Percentiles rank a stretch among this genome's conserved stretches.
Evolutionary conservation across 2,888 invertebrate genomes (phyloP).

Genomic region (Acanthosepion esculentum): DNA sequence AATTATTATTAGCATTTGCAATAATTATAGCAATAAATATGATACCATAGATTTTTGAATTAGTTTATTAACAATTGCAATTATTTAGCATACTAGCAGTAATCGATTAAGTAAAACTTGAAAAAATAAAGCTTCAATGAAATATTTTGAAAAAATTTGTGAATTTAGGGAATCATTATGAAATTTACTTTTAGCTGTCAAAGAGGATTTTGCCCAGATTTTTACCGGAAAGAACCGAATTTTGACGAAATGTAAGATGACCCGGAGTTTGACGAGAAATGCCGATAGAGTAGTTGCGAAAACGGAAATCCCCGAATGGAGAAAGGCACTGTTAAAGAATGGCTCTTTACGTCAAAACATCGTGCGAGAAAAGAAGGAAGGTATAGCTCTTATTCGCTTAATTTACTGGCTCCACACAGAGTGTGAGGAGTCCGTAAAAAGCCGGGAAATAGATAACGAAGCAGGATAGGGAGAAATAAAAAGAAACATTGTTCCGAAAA

Average conservation of each 20-base stretch:
- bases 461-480: too few species aligned
- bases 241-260: neutral
- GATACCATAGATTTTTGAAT: neutral
- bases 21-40: neutral
- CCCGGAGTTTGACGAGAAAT: neutral
- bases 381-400: neutral
- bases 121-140: neutral
- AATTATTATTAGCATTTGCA: neutral
- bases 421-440: neutral
- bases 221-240: neutral
- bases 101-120: neutral
- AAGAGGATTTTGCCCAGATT: neutral
- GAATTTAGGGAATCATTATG: neutral
- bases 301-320: neutral
- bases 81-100: neutral
- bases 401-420: neutral
- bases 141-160: neutral
- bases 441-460: too few species aligned
- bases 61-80: neutral
- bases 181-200: neutral
- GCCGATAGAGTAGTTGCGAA: neutral
- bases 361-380: slow-evolving; percentile 40
- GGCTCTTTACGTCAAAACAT: slow-evolving; percentile 42
- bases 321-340: slow-evolving; percentile 40
- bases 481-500: too few species aligned